These are phyloP conservation scores for Acrobasis suavella DNA, from an alignment of 2,888 invertebrate genomes.

Conservation along the genomic window DNA sequence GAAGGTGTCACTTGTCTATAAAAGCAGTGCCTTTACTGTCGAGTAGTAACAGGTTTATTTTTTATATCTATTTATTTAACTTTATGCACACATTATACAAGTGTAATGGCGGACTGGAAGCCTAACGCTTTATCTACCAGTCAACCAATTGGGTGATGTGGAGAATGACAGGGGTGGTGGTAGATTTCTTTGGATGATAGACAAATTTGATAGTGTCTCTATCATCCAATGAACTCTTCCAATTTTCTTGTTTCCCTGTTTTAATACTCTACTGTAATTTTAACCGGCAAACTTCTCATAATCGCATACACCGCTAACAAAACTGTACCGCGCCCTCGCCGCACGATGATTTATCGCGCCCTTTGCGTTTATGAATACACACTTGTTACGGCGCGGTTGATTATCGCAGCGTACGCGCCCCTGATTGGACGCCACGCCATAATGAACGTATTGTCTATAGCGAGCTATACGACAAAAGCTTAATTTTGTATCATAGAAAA, in stretches of 20 bases:
- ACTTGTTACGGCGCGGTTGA: conserved; percentile 76
- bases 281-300: conserved; percentile 29
- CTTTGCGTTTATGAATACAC: conserved; percentile 77
- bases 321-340: conserved; percentile 44
- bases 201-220: too few species aligned
- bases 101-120: too few species aligned
- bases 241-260: conserved; percentile 17
- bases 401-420: conserved; percentile 68
- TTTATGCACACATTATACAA: too few species aligned
- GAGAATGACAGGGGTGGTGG: too few species aligned
- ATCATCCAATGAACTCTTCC: too few species aligned
- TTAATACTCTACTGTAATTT: conserved; percentile 27
- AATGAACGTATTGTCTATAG: conserved; percentile 69
- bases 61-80: too few species aligned
- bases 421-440: conserved; percentile 75
- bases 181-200: too few species aligned
- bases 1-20: too few species aligned
- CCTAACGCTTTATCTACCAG: too few species aligned
- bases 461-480: background rate
- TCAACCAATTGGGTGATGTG: too few species aligned
- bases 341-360: conserved; percentile 74
- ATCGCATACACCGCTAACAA: conserved; percentile 47
- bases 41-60: too few species aligned
- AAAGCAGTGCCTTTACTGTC: too few species aligned
- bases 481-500: background rate